These are phyloP conservation scores for Cotesia vestalis DNA, from an alignment of 1,140 invertebrate species.

Conservation along the genomic window DNA sequence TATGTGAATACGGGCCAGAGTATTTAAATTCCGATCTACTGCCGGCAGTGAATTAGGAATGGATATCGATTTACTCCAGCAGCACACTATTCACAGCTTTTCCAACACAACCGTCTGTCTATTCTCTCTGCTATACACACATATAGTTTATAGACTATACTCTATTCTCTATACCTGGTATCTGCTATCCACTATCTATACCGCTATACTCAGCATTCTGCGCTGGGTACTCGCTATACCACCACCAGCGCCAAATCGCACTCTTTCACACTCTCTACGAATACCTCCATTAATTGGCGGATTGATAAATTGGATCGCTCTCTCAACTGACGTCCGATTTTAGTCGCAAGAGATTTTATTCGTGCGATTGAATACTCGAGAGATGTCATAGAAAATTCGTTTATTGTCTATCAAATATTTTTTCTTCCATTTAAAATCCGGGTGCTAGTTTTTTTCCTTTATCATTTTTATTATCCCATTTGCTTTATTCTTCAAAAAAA, in stretches of 20 bases:
- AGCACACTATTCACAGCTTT: conserved; percentile 18
- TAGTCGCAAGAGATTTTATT: not conserved
- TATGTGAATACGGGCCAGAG: not conserved
- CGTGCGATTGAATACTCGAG: conserved; percentile 10
- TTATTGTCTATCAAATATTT: conserved; percentile 14
- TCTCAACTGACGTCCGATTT: conserved; percentile 23
- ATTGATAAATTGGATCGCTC: conserved; percentile 37
- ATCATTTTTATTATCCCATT: not conserved
- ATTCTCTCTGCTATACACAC: too few species aligned
- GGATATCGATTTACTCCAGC: conserved; percentile 32
- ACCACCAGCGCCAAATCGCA: not conserved
- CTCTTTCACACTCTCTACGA: conserved; percentile 11
- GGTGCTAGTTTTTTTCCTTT: not conserved
- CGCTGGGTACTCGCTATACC: not conserved
- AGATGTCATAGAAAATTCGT: conserved; percentile 21
- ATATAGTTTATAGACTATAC: too few species aligned
- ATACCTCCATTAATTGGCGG: conserved; percentile 35
- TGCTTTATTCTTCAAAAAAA: too few species aligned
- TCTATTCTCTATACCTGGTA: too few species aligned
- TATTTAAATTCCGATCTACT: conserved; percentile 38
- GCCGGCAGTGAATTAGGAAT: conserved; percentile 34
- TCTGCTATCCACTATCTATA: too few species aligned
- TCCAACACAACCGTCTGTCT: not conserved
- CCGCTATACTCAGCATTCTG: not conserved
- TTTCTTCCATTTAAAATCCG: conserved; percentile 5